A percentile compares a stretch with the other conserved stretches of the same genome.
Conservation (phyloP, 2,888 invertebrate genomes). For the Drosophila parthenogenetica region DNA sequence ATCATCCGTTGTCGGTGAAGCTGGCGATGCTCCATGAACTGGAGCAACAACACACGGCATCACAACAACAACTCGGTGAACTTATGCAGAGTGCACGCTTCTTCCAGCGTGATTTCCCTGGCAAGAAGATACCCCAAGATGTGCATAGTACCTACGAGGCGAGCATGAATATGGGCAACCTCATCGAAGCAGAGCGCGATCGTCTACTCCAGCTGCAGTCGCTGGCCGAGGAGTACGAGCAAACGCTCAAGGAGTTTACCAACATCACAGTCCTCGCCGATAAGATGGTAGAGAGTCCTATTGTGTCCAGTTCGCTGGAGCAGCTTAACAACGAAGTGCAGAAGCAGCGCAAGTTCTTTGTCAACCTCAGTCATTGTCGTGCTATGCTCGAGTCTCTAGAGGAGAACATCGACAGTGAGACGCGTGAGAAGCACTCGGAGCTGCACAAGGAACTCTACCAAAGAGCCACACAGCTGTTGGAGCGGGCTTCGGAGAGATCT, state of each 20-base stretch:
- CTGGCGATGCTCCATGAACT: slow-evolving; percentile 89
- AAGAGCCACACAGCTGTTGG: slow-evolving; percentile 91
- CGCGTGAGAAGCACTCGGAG: slow-evolving; percentile 89
- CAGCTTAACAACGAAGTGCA: slow-evolving; percentile 96
- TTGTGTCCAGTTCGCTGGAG: slow-evolving; percentile 90
- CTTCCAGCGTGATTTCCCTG: slow-evolving; percentile 89
- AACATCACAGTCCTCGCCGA: slow-evolving; percentile 94
- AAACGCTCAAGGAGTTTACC: slow-evolving; percentile 93
- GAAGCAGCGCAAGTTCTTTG: slow-evolving; percentile 95
- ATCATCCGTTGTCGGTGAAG: slow-evolving; percentile 89
- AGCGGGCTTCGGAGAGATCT: slow-evolving; percentile 92
- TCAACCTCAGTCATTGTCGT: slow-evolving; percentile 94
- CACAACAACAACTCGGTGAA: slow-evolving; percentile 87
- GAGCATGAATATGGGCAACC: slow-evolving; percentile 89
- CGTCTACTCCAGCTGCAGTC: slow-evolving; percentile 90
- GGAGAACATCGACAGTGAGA: slow-evolving; percentile 92
- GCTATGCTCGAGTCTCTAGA: slow-evolving; percentile 94
- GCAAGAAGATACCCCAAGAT: slow-evolving; percentile 88
- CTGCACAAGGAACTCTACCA: slow-evolving; percentile 92
- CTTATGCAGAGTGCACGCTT: slow-evolving; percentile 88
- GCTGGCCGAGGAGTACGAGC: slow-evolving; percentile 94
- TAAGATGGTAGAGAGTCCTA: slow-evolving; percentile 91
- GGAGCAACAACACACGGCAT: slow-evolving; percentile 88
- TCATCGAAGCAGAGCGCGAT: slow-evolving; percentile 90
- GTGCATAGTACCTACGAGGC: slow-evolving; percentile 89